Evolutionary conservation across 2,113 vertebrate genomes (phyloP), one percentile per base, ranked within the genome.

Genomic region (Brachypteracias leptosomus): DNA sequence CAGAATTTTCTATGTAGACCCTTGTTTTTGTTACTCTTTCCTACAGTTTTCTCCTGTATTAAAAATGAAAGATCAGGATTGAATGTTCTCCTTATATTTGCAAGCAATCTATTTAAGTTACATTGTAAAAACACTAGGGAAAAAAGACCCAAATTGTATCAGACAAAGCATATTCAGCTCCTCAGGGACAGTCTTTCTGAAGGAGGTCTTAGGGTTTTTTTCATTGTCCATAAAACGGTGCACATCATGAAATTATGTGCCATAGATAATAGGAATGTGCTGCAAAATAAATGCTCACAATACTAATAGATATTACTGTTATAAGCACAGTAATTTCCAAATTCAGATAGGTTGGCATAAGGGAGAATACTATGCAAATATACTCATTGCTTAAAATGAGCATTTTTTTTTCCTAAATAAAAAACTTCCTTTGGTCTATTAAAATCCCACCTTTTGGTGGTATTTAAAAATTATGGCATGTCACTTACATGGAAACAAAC

Each of bases 191-290:
- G 5, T 3, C 12, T 78, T 95, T 78, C 49, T 49, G 44, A 40
- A 85, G 14, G 35, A 88, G 21, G 3, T 40, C 14, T 75, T 67
- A 9, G 10, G 15, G 10, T 6, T 35, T 75, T 67, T 86, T 74
- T 42, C 7, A 35, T 73, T 49, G 24, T 81, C 15, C 42, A 51
- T 44, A 55, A 76, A 88, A 52, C 8, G 59, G 3, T 46, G 11
- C 22, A 63, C 0, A 0, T 65, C 65, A 52, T 52, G 38, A 78
- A 72, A 74, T n/a, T 28, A 25, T 0, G 4, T 35, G 4, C 5
- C 3, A 75, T 71, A 55, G 49, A 33, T 42, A 79, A 84, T 10
- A 44, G 15, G 28, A 71, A 66, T 33, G 1, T 35, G 33, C 13
- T 87, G 21, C 24, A 81, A 78, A 84, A 75, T 22, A 52, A 59